These are phyloP conservation scores for Plebejus argus DNA, from an alignment of 2,888 invertebrate genomes.

Conservation along the genomic window DNA sequence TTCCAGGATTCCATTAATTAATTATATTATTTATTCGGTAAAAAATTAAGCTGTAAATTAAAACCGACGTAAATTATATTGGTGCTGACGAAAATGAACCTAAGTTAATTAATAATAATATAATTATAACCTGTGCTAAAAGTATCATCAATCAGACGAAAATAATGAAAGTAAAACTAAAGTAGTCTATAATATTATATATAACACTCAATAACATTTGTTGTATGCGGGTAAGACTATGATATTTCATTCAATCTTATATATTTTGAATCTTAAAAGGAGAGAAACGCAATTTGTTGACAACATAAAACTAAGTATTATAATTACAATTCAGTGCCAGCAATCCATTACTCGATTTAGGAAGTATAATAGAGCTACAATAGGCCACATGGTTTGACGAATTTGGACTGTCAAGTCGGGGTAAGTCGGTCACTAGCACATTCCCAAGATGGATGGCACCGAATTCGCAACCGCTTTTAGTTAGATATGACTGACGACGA, in stretches of 20 bases:
- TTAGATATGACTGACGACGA: conserved; percentile 9
- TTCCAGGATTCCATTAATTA: neutral
- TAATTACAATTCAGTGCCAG: neutral
- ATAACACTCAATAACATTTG: too few relatives aligned
- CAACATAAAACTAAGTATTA: neutral
- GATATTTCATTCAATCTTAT: too few relatives aligned
- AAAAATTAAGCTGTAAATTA: neutral
- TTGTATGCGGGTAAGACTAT: too few relatives aligned
- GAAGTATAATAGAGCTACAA: neutral
- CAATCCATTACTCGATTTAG: neutral
- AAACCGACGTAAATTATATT: neutral
- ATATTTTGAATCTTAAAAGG: neutral
- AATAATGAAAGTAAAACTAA: too few relatives aligned
- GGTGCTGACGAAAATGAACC: neutral
- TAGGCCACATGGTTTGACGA: conserved; percentile 17
- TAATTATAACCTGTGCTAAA: too few relatives aligned
- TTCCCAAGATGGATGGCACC: conserved; percentile 19
- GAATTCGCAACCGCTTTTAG: conserved; percentile 15
- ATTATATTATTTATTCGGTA: neutral
- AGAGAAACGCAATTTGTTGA: neutral
- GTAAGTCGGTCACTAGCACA: conserved; percentile 19
- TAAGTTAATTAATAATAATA: neutral
- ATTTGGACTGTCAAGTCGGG: neutral
- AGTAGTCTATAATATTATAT: too few relatives aligned
- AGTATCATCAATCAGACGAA: too few relatives aligned